phyloP scores from a whole-genome alignment of 2,888 invertebrate species.

The Gymnocheta viridis region DNA sequence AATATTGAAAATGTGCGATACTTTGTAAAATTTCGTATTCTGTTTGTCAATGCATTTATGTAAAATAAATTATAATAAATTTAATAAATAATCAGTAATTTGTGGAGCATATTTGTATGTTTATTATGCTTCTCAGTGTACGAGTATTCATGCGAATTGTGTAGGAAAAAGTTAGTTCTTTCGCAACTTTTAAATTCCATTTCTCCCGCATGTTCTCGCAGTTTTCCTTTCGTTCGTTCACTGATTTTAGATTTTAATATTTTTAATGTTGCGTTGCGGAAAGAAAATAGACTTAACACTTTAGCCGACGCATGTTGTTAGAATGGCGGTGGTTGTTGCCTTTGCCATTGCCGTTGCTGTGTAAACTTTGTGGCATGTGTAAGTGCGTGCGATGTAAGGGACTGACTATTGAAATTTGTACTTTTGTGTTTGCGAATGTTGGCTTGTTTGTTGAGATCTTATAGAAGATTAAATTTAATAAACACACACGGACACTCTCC shows the following conservation, averaged over 20 bases:
- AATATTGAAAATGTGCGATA: too few relatives aligned
- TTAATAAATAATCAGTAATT: too few relatives aligned
- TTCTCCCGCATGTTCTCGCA: neutral
- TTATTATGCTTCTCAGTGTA: constrained; percentile 5
- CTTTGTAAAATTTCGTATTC: too few relatives aligned
- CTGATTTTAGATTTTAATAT: constrained; percentile 52
- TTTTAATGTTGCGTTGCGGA: constrained; percentile 45
- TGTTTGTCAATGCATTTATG: too few relatives aligned
- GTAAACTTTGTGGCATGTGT: neutral
- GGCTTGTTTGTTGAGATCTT: constrained; percentile 48
- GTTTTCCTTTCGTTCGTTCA: constrained; percentile 8
- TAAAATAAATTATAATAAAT: too few relatives aligned
- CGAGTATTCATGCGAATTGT: neutral
- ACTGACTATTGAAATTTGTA: neutral
- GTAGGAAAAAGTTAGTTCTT: constrained; percentile 32
- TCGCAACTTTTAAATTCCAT: constrained; percentile 41
- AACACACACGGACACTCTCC: neutral
- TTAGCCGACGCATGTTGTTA: constrained; percentile 52
- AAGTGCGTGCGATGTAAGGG: neutral
- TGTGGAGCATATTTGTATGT: neutral
- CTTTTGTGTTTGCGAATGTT: neutral
- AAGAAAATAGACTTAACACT: constrained; percentile 58
- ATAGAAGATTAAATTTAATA: constrained; percentile 49
- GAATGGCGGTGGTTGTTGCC: constrained; percentile 5
- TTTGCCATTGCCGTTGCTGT: neutral